Conservation (phyloP, 2,113 vertebrate genomes). For the Myxocyprinus asiaticus region DNA sequence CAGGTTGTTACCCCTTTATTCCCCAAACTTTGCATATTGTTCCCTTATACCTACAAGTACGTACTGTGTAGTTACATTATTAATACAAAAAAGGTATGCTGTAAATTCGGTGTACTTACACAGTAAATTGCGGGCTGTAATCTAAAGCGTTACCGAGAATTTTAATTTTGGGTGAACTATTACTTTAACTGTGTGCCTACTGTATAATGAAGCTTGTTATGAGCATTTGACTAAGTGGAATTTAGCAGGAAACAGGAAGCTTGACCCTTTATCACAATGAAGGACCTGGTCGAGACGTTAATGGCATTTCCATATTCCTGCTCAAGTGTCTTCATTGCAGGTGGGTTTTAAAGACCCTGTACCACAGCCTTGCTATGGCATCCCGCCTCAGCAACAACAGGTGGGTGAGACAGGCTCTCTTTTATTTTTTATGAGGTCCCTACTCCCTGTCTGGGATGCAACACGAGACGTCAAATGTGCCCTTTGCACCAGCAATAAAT, state of each 20-base stretch:
- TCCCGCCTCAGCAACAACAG: constrained; percentile 69
- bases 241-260: constrained; percentile 74
- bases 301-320: too few species aligned
- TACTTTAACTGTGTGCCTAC: constrained; percentile 32
- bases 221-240: constrained; percentile 48
- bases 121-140: too few species aligned
- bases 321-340: constrained; percentile 64
- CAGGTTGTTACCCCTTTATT: too few species aligned
- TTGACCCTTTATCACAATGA: constrained; percentile 66
- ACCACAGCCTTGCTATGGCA: constrained; percentile 35
- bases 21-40: too few species aligned
- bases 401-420: constrained; percentile 64
- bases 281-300: too few species aligned
- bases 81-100: too few species aligned
- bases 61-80: too few species aligned
- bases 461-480: constrained; percentile 69
- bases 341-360: constrained; percentile 68
- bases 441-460: constrained; percentile 64
- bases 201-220: background rate
- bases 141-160: too few species aligned
- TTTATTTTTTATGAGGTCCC: constrained; percentile 74
- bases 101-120: too few species aligned
- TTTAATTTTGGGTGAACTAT: too few species aligned
- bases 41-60: too few species aligned
- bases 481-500: constrained; percentile 48